Evolutionary conservation across 1,140 invertebrate genomes (phyloP), one percentile per base, ranked within the genome.

Genomic region (Drosophila sechellia): DNA sequence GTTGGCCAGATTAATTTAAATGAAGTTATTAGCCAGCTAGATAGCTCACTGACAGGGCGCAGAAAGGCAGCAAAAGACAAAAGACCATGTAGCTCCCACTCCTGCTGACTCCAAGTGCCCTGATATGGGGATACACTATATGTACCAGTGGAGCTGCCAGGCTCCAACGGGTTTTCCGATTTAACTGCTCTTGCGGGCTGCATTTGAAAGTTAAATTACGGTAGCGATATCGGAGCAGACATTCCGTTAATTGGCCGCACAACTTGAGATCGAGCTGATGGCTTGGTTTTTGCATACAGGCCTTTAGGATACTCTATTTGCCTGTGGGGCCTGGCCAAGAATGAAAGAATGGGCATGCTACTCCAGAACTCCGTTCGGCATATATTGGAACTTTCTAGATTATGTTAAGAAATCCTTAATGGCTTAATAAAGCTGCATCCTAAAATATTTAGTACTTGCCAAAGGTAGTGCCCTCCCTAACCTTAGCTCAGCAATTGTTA

Each of bases 171-270:
- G 46, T 83, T 81, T 58, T 52, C 56, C 56, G 55, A 63, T 40
- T 56, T 49, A 39, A 10, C 43, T 52, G 56, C 37, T 56, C 34
- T 79, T 78, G 54, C 20, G 39, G 31, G 61, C 69, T 57, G 75
- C 71, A 79, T 85, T 85, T 83, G 77, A 89, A 87, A 89, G 76
- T 73, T 87, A 84, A 87, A 87, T 84, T 72, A 64, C 68, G 61
- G 65, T 76, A 66, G 52, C 37, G 48, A 70, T 78, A 78, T 77
- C 55, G 54, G 56, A 57, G 75, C 76, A 64, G 60, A 77, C 66
- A 71, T 58, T 60, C 53, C 84, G 84, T 89, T 89, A 89, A 90
- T 89, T 89, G 85, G 85, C 66, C 83, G 71, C 85, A 83, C 77
- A 87, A 76, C 77, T 77, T 55, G 70, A 54, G 66, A 63, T 71